Evolutionary conservation across 2,888 invertebrate genomes (phyloP), one percentile per base, ranked within the genome.

Genomic region (Unio pictorum): DNA sequence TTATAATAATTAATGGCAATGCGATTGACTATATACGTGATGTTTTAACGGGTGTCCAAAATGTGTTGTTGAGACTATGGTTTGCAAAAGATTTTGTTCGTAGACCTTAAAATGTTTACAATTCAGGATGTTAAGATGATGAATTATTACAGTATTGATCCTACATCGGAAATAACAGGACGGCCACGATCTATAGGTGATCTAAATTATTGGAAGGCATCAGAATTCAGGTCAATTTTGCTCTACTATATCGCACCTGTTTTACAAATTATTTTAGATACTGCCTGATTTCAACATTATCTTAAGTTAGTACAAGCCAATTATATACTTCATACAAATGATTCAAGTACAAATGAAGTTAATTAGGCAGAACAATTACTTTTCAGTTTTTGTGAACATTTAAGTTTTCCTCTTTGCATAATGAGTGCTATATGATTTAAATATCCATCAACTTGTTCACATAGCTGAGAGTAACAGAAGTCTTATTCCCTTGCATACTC

Each of bases 361-460:
- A 30, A 30, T 30, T 4, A 30, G 30, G 30, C 30, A 30, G 30
- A 30, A 30, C 3, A 30, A 30, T 30, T 30, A 30, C 30, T 30
- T 30, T 30, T 30, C 30, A 30, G 30, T 30, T 30, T 30, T 30
- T 30, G 30, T 30, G 26, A 64, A 55, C 55, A 54, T 20, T 67
- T 64, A 23, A 23, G 23, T 23, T 23, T 59, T 28, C 55, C 28
- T 18, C 4, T 23, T 54, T 67, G 11, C 67, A 71, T 62, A 54
- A 67, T 45, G 55, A 56, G 34, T 64, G 67, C 34, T 66, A 54
- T 23, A 67, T 71, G 67, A 64, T 60, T 7, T 55, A 64, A 18
- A 71, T 61, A 4, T 71, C 26, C 71, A 71, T 60, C 67, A 71
- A 55, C 30, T 71, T 15, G n/a, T 67, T 55, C 71, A 71, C 59